phyloP scores from a whole-genome alignment of 1,140 invertebrate genomes.

The Panulirus ornatus region DNA sequence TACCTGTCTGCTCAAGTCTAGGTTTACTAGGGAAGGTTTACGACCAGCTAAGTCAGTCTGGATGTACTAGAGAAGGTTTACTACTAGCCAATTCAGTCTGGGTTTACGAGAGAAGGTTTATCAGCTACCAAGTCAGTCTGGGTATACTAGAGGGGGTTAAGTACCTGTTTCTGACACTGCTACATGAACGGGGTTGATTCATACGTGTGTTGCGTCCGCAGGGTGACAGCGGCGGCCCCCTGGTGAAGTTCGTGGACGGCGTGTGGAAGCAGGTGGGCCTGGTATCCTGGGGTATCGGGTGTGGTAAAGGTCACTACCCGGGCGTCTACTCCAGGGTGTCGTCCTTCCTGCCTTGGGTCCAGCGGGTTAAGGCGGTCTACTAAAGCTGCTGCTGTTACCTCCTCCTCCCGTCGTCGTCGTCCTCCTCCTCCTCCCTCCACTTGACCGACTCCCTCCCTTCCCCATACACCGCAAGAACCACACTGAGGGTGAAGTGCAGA shows the following conservation, averaged over 20 bases:
- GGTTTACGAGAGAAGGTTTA: too few species aligned
- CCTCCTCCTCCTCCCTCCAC: background rate
- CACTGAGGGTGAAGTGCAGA: background rate
- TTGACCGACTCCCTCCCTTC: background rate
- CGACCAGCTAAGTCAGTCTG: too few species aligned
- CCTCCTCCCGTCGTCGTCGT: background rate
- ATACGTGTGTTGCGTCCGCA: slow-evolving; percentile 80
- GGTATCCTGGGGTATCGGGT: slow-evolving; percentile 95
- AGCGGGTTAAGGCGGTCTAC: slow-evolving; percentile 50
- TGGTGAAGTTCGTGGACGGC: slow-evolving; percentile 85
- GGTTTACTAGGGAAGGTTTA: too few species aligned
- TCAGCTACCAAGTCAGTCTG: too few species aligned
- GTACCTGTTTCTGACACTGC: too few species aligned
- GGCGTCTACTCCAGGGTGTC: slow-evolving; percentile 91
- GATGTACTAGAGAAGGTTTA: too few species aligned
- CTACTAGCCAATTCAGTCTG: background rate
- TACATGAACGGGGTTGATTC: too few species aligned
- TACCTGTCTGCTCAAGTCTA: too few species aligned
- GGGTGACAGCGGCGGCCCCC: slow-evolving; percentile 94
- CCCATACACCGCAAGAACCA: background rate
- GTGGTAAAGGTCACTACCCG: slow-evolving; percentile 93
- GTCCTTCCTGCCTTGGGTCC: slow-evolving; percentile 88
- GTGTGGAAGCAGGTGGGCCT: slow-evolving; percentile 92
- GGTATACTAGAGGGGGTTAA: too few species aligned
- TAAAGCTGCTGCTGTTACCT: too few species aligned